Percentiles rank a stretch among this genome's conserved stretches.
Evolutionary conservation across 2,888 invertebrate species (phyloP).

Genomic region (Perizoma flavofasciatum): DNA sequence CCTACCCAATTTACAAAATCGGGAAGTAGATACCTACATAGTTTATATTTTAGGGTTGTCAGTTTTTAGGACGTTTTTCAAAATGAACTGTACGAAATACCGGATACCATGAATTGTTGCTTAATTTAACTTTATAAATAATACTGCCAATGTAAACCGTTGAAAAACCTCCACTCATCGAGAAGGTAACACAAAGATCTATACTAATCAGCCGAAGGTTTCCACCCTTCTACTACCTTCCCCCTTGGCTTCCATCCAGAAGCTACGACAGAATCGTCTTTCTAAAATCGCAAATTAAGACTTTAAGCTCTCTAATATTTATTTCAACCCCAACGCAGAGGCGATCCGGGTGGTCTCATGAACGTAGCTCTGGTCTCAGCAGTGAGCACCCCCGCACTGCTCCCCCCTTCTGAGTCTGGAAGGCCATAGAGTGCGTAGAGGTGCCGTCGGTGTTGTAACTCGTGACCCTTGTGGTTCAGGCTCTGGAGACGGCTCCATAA

Average conservation of each 20-base stretch:
- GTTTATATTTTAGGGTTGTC: background rate
- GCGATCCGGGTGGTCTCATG: constrained; percentile 76
- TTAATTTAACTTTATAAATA: constrained; percentile 6
- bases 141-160: constrained; percentile 24
- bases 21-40: background rate
- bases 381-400: constrained; percentile 58
- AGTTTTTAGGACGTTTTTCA: too few species aligned
- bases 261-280: constrained; percentile 17
- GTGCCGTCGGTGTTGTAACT: constrained; percentile 71
- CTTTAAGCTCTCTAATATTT: constrained; percentile 27
- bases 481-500: constrained; percentile 76
- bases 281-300: constrained; percentile 26
- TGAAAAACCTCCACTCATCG: constrained; percentile 18
- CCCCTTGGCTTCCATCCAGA: constrained; percentile 22
- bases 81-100: too few species aligned
- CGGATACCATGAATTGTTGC: too few species aligned
- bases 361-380: constrained; percentile 72
- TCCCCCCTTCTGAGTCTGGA: constrained; percentile 60
- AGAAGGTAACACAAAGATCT: constrained; percentile 20
- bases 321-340: constrained; percentile 73
- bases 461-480: constrained; percentile 72
- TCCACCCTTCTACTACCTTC: too few species aligned
- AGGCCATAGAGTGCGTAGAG: constrained; percentile 70
- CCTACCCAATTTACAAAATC: background rate
- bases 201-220: constrained; percentile 29